Evolutionary conservation across 2,888 invertebrate genomes (phyloP).

Genomic region (Phania funesta): DNA sequence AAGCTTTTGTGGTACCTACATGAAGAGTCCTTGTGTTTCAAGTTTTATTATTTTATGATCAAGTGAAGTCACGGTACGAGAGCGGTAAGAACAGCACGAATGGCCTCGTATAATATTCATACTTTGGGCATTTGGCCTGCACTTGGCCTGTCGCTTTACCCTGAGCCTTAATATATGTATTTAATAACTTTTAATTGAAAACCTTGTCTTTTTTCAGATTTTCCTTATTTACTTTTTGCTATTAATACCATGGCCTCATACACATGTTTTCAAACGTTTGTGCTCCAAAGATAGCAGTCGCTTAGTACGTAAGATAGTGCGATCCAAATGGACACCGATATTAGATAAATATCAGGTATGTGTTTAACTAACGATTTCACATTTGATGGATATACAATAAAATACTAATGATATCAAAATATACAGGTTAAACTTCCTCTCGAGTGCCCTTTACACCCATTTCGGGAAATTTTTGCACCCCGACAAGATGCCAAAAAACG

Average conservation of each 20-base stretch:
- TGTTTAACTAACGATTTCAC: background rate
- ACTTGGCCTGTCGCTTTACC: too few relatives aligned
- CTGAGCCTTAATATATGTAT: background rate
- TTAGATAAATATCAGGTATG: conserved; percentile 89
- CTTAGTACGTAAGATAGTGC: conserved; percentile 91
- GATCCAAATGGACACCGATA: conserved; percentile 95
- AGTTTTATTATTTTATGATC: too few relatives aligned
- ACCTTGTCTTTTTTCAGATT: conserved; percentile 82
- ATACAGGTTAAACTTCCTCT: conserved; percentile 88
- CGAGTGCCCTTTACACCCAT: conserved; percentile 94
- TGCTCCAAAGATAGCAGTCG: conserved; percentile 94
- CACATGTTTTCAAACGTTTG: conserved; percentile 91
- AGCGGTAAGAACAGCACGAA: too few relatives aligned
- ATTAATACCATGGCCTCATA: conserved; percentile 93
- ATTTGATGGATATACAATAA: background rate
- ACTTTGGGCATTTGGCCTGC: too few relatives aligned
- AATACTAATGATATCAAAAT: background rate
- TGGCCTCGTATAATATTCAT: too few relatives aligned
- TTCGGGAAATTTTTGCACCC: conserved; percentile 92
- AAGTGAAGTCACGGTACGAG: too few relatives aligned
- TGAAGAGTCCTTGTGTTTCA: too few relatives aligned
- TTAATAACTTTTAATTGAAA: background rate
- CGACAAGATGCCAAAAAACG: conserved; percentile 92
- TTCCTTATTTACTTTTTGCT: conserved; percentile 90
- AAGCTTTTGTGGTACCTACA: too few relatives aligned